Evolutionary conservation across 2,113 vertebrate species (phyloP), one percentile per base, ranked within the genome.

Genomic region (Colius striatus): DNA sequence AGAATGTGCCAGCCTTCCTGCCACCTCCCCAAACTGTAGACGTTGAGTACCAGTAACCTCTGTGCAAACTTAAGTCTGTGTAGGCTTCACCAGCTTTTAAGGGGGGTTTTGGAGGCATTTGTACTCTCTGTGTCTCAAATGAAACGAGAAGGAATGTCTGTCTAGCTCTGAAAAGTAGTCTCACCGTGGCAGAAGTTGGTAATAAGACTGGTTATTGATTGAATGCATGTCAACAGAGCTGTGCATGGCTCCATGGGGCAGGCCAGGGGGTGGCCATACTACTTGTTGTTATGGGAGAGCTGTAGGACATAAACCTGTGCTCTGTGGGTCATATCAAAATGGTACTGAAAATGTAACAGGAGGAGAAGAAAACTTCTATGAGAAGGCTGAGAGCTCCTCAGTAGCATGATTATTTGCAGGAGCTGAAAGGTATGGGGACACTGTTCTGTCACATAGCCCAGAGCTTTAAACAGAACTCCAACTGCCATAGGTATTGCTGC

Each of bases 11-110:
- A 84, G 16, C 16, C n/a, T 71, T 70, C 15, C 60, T 57, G 47
- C 13, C 51, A 13, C 43, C 74, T 47, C 18, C 38, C 15, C 60
- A 45, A 45, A 4, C 41, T 15, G 19, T 10, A 13, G 34, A 3
- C 34, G 20, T 0, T 0, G 2, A 62, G 18, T 51, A 29, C 47
- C 3, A 1, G 55, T 4, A 23, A 51, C 55, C 25, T 62, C 74
- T 55, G 14, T 70, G 86, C 60, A 29, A 48, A 12, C 50, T 20
- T 20, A 55, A 70, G 32, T 50, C 72, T 0, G 0, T 4, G n/a
- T 53, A 73, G 84, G 36, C 45, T 90, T 65, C 47, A 36, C 12
- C 23, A 66, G 65, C 36, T 66, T 63, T 84, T 55, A 22, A 57
- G 70, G 34, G 29, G 16, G 2, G 8, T 41, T 72, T 41, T 67